Conservation (phyloP, 2,888 invertebrate genomes). For the Acanthopleura granulata region DNA sequence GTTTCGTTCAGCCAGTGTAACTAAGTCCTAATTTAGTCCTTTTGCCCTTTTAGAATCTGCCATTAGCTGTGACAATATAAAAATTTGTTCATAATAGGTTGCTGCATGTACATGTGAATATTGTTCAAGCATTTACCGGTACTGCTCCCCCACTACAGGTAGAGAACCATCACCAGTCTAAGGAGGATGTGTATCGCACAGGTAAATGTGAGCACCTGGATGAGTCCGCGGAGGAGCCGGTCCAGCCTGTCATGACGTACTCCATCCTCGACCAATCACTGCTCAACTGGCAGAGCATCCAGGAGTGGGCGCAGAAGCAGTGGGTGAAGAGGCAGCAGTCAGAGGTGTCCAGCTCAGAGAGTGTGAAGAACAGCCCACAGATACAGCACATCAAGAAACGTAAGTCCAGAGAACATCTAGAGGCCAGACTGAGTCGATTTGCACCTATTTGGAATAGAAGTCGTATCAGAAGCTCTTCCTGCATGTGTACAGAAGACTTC, state of each 20-base stretch:
- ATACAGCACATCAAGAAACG: neutral
- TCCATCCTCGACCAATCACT: conserved; percentile 68
- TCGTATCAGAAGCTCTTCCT: no score
- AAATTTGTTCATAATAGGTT: no score
- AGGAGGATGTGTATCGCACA: neutral
- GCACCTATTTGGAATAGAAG: no score
- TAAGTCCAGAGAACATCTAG: neutral
- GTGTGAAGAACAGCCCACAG: neutral
- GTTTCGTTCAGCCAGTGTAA: no score
- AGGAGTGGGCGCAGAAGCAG: conserved; percentile 68
- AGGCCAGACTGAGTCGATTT: no score
- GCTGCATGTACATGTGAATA: no score
- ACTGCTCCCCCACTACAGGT: no score
- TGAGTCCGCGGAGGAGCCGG: neutral
- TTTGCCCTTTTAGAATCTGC: no score
- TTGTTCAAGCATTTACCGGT: no score
- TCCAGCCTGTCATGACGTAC: conserved; percentile 57
- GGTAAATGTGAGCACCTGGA: neutral
- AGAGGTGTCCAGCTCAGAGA: conserved; percentile 29
- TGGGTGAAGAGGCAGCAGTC: conserved; percentile 63
- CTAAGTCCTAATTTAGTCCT: no score
- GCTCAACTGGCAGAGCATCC: conserved; percentile 66
- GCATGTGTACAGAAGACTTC: no score
- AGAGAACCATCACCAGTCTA: neutral
- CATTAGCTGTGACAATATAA: no score